phyloP scores from a whole-genome alignment of 1,140 invertebrate genomes.

The Sycophila sp. region DNA sequence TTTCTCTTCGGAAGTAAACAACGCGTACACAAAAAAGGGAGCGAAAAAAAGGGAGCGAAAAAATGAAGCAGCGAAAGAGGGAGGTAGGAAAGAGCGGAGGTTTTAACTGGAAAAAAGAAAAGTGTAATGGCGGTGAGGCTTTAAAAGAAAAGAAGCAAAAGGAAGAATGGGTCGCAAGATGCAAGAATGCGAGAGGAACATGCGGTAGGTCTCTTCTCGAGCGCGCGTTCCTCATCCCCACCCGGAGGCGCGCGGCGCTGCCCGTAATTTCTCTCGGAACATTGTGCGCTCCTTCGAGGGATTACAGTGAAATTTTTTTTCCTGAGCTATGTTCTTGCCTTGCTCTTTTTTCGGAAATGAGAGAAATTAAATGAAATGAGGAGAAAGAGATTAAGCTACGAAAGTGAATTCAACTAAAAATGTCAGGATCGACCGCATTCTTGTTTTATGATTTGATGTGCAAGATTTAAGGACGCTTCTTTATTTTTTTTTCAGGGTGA shows the following conservation, averaged over 20 bases:
- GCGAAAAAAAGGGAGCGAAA: constrained; percentile 36
- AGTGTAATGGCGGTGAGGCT: not conserved
- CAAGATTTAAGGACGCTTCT: too few species aligned
- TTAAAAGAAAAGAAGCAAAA: constrained; percentile 13
- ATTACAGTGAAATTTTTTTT: constrained; percentile 15
- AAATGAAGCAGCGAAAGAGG: too few species aligned
- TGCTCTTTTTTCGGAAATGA: not conserved
- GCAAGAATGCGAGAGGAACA: constrained; percentile 21
- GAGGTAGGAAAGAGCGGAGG: too few species aligned
- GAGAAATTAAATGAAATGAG: constrained; percentile 42
- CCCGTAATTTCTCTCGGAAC: constrained; percentile 2
- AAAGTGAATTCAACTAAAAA: not conserved
- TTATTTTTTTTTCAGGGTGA: too few species aligned
- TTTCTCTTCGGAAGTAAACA: constrained; percentile 8
- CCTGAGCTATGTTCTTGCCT: not conserved
- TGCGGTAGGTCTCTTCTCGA: constrained; percentile 28
- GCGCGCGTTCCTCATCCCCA: constrained; percentile 10
- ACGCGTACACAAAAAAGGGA: constrained; percentile 21
- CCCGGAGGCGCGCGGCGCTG: not conserved
- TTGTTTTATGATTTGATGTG: too few species aligned
- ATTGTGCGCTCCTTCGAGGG: not conserved
- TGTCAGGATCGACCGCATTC: too few species aligned
- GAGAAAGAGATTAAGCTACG: constrained; percentile 24
- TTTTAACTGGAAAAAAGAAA: constrained; percentile 46
- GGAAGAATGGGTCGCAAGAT: constrained; percentile 11